Conservation (phyloP, 2,888 invertebrate genomes). For the Agrilus mali region DNA sequence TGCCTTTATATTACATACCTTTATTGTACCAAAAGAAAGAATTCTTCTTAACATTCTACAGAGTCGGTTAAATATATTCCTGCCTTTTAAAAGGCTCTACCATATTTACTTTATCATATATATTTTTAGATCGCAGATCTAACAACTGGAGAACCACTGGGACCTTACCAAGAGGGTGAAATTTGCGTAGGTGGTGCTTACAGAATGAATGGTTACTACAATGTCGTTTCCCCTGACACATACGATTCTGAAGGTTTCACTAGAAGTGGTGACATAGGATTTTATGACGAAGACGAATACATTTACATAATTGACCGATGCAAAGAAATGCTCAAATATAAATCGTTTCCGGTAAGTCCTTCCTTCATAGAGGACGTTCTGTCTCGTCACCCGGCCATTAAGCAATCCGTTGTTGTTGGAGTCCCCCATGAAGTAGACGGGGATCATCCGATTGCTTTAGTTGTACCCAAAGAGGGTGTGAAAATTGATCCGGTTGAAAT, state of each 20-base stretch:
- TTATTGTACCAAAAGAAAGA: too few species aligned
- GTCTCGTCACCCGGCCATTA: constrained; percentile 14
- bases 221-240: constrained; percentile 31
- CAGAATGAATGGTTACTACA: constrained; percentile 35
- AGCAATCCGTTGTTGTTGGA: constrained; percentile 15
- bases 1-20: too few species aligned
- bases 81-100: too few species aligned
- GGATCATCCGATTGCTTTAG: constrained; percentile 15
- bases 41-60: too few species aligned
- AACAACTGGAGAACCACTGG: constrained; percentile 32
- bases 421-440: constrained; percentile 17
- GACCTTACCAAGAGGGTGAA: constrained; percentile 38
- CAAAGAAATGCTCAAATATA: constrained; percentile 33
- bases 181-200: constrained; percentile 35
- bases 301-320: constrained; percentile 39
- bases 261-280: constrained; percentile 40
- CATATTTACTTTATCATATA: too few species aligned
- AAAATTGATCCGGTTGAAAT: constrained; percentile 16
- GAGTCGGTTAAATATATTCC: too few species aligned
- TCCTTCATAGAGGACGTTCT: constrained; percentile 15
- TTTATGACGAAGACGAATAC: constrained; percentile 37
- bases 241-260: constrained; percentile 37
- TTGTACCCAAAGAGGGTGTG: constrained; percentile 12
- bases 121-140: constrained; percentile 32
- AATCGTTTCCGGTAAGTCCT: constrained; percentile 15